These are phyloP conservation scores for Trissolcus basalis DNA, from an alignment of 1,140 invertebrate genomes.

Conservation along the genomic window DNA sequence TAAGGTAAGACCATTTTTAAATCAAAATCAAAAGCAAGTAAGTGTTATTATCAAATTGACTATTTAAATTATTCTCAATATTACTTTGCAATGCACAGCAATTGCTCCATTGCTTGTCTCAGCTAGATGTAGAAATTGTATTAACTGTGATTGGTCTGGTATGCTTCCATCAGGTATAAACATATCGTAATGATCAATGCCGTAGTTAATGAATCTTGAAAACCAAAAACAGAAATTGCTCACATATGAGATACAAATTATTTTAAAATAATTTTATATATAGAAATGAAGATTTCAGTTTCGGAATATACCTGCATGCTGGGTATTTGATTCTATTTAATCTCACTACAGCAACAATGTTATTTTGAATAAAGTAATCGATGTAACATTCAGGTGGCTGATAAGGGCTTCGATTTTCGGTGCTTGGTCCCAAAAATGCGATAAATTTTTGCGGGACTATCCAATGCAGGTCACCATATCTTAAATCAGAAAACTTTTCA, in stretches of 20 bases:
- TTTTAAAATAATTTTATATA: no score
- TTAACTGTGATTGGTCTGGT: slow-evolving; percentile 83
- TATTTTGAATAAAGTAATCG: slow-evolving; percentile 85
- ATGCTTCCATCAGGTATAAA: slow-evolving; percentile 88
- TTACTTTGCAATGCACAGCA: slow-evolving; percentile 91
- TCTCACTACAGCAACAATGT: slow-evolving; percentile 83
- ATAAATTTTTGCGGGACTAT: slow-evolving; percentile 88
- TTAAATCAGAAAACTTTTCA: slow-evolving; percentile 83
- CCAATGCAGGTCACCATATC: slow-evolving; percentile 91
- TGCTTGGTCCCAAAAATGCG: slow-evolving; percentile 87
- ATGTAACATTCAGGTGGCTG: slow-evolving; percentile 88
- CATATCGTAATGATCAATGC: slow-evolving; percentile 87
- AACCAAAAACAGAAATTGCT: no score
- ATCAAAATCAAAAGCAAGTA: no score
- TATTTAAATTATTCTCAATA: not conserved
- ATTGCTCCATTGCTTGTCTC: slow-evolving; percentile 84
- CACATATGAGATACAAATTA: no score
- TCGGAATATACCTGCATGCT: slow-evolving; percentile 74
- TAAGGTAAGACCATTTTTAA: slow-evolving; percentile 53
- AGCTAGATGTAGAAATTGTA: slow-evolving; percentile 83
- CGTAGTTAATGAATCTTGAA: slow-evolving; percentile 80
- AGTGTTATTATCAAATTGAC: no score
- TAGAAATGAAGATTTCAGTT: no score
- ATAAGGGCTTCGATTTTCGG: slow-evolving; percentile 79
- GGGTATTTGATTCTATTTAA: slow-evolving; percentile 87